These are phyloP conservation scores for Boloria euphrosyne DNA, from an alignment of 2,888 invertebrate genomes.

Conservation along the genomic window DNA sequence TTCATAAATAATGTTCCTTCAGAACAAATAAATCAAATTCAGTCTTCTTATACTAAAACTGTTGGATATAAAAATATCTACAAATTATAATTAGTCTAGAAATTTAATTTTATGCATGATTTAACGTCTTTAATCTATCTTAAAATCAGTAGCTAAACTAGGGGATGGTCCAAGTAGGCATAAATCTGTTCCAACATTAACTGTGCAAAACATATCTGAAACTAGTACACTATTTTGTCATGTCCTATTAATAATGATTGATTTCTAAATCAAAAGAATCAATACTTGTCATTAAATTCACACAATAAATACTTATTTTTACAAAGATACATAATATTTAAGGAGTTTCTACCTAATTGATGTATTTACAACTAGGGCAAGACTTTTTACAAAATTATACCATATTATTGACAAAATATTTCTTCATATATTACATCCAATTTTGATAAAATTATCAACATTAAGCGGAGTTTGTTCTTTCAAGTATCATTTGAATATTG, in stretches of 20 bases:
- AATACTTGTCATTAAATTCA: slow-evolving; percentile 19
- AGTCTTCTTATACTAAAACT: slow-evolving; percentile 50
- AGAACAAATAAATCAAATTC: slow-evolving; percentile 50
- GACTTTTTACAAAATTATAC: slow-evolving; percentile 37
- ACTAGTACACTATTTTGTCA: slow-evolving; percentile 29
- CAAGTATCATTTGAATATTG: slow-evolving; percentile 82
- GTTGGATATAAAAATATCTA: slow-evolving; percentile 32
- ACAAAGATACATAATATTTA: slow-evolving; percentile 28
- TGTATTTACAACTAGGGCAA: slow-evolving; percentile 39
- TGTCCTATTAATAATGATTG: slow-evolving; percentile 21
- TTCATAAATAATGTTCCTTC: slow-evolving; percentile 16
- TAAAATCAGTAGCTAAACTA: slow-evolving; percentile 29
- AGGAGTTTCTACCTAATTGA: slow-evolving; percentile 35
- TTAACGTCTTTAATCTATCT: slow-evolving; percentile 17
- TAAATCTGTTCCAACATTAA: slow-evolving; percentile 22
- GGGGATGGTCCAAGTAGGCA: slow-evolving; percentile 25
- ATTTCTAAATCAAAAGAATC: slow-evolving; percentile 3
- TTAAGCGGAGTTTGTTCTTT: slow-evolving; percentile 73
- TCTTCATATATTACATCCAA: slow-evolving; percentile 35
- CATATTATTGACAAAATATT: slow-evolving; percentile 40
- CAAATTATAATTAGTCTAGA: slow-evolving; percentile 26
- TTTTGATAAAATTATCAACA: slow-evolving; percentile 35
- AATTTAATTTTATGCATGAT: slow-evolving; percentile 14
- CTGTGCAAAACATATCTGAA: slow-evolving; percentile 33
- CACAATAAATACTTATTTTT: slow-evolving; percentile 37